These are phyloP conservation scores for Thymallus thymallus DNA, from an alignment of 2,113 vertebrate species.

Conservation along the genomic window DNA sequence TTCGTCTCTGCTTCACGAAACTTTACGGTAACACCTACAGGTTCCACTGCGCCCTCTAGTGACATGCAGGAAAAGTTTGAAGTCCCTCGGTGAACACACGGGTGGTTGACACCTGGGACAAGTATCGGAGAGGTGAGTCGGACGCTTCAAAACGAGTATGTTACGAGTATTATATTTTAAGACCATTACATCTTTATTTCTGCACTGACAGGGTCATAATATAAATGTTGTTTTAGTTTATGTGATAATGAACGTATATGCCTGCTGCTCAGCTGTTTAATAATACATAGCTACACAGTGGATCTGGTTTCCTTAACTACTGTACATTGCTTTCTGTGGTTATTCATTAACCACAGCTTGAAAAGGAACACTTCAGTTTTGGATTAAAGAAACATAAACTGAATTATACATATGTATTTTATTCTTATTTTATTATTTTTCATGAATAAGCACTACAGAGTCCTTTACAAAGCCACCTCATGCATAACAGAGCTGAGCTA, in stretches of 20 bases:
- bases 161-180: background rate
- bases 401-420: background rate
- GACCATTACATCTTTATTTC: background rate
- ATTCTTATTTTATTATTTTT: background rate
- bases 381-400: background rate
- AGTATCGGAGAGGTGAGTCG: constrained; percentile 31
- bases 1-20: background rate
- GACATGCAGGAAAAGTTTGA: constrained; percentile 2
- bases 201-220: background rate
- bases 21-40: constrained; percentile 47
- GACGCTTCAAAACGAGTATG: background rate
- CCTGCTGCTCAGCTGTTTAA: constrained; percentile 5
- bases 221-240: background rate
- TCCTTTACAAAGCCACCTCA: background rate
- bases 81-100: background rate
- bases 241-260: background rate
- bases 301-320: constrained; percentile 10
- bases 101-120: constrained; percentile 40
- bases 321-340: background rate
- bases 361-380: background rate
- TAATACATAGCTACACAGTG: constrained; percentile 12
- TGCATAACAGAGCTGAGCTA: background rate
- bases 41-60: constrained; percentile 37
- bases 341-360: background rate
- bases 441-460: background rate